Conservation (phyloP, 2,888 invertebrate genomes). For the Apamea anceps region DNA sequence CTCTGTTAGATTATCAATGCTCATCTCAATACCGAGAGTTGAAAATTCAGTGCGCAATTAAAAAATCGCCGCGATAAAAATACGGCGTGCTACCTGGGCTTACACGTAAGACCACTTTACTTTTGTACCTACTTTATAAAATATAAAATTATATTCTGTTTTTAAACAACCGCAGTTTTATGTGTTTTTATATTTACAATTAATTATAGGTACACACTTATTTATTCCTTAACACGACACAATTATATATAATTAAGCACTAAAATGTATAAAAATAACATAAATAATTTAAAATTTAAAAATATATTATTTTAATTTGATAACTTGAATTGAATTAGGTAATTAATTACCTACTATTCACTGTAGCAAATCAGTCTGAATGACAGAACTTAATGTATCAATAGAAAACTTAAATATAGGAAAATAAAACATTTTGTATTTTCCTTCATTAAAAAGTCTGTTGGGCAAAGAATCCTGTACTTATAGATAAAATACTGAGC, state of each 20-base stretch:
- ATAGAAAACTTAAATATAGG: neutral
- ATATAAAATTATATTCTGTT: neutral
- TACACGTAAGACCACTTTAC: too few relatives aligned
- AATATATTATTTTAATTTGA: neutral
- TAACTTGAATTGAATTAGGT: neutral
- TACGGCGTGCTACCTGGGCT: too few relatives aligned
- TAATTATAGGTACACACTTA: neutral
- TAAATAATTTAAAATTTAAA: neutral
- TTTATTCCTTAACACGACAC: neutral
- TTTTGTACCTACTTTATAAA: neutral
- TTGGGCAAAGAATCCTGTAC: neutral
- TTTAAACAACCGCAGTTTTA: conserved; percentile 3
- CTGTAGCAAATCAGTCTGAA: conserved; percentile 25
- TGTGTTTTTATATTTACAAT: neutral
- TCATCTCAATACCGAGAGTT: neutral
- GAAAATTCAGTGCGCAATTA: neutral
- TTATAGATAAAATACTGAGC: neutral
- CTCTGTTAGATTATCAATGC: neutral
- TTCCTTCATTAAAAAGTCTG: neutral
- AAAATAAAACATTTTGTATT: neutral
- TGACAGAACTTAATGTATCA: neutral
- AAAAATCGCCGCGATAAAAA: neutral
- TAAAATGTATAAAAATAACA: neutral
- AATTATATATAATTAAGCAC: neutral
- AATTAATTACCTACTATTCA: neutral